These are phyloP conservation scores for Byasa hedistus DNA, from an alignment of 2,888 invertebrate species.

Conservation along the genomic window DNA sequence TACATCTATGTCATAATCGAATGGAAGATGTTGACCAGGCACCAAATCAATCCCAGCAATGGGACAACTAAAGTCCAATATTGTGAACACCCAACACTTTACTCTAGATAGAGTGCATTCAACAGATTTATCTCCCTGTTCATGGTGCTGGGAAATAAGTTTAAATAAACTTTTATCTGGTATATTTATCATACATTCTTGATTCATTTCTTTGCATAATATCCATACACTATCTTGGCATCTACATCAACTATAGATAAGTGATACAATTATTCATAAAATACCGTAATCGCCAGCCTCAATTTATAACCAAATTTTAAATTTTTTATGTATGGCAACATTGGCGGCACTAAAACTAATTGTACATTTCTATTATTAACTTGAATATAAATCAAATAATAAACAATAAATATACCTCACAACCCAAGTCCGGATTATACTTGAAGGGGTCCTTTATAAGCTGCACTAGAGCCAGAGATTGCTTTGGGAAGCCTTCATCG, in stretches of 20 bases:
- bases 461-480: conserved; percentile 54
- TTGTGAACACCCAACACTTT: conserved; percentile 60
- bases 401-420: conserved; percentile 45
- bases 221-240: no score
- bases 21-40: conserved; percentile 40
- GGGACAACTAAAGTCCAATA: conserved; percentile 61
- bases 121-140: conserved; percentile 44
- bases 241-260: no score
- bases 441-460: conserved; percentile 60
- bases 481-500: conserved; percentile 59
- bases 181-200: no score
- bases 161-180: not conserved
- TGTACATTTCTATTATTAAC: no score
- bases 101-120: conserved; percentile 57
- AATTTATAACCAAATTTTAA: no score
- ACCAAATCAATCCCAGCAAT: conserved; percentile 43
- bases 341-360: no score
- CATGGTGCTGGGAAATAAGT: conserved; percentile 51
- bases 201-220: no score
- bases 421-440: conserved; percentile 56
- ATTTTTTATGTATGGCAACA: no score
- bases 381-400: not conserved
- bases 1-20: conserved; percentile 57
- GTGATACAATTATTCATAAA: no score
- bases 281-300: no score